Evolutionary conservation across 1,140 invertebrate species (phyloP).

Genomic region (Tetramorium alpestre): DNA sequence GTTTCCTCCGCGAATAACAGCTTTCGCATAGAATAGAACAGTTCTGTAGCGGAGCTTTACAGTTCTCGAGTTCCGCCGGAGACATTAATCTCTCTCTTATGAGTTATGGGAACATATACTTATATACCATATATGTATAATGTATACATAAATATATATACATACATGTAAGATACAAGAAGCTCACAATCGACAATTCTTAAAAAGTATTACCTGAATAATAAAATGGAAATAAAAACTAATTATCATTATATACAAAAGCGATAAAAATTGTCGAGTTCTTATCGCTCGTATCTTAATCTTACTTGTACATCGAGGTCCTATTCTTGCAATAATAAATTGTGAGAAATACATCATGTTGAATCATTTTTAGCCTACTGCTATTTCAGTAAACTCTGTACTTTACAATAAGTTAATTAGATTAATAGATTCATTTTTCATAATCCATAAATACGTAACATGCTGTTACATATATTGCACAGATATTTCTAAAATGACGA

Average conservation of each 20-base stretch:
- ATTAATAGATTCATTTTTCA: too few species aligned
- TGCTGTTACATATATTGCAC: neutral
- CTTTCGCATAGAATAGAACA: slow-evolving; percentile 73
- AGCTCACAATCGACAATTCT: slow-evolving; percentile 44
- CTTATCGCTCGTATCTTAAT: slow-evolving; percentile 13
- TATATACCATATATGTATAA: slow-evolving; percentile 46
- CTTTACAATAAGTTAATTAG: neutral
- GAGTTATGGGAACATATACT: slow-evolving; percentile 69
- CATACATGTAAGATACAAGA: slow-evolving; percentile 11
- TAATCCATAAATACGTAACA: neutral
- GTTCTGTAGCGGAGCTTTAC: slow-evolving; percentile 74
- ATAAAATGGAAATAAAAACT: slow-evolving; percentile 8
- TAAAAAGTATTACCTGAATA: neutral
- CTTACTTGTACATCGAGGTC: neutral
- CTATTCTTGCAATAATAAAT: neutral
- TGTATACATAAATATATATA: neutral
- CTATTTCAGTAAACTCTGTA: neutral
- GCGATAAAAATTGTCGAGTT: slow-evolving; percentile 8
- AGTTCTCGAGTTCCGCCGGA: slow-evolving; percentile 71
- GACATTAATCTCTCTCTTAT: slow-evolving; percentile 80
- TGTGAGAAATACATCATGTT: neutral
- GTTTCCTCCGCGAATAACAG: slow-evolving; percentile 72
- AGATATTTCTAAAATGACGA: slow-evolving; percentile 41
- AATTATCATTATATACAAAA: slow-evolving; percentile 9
- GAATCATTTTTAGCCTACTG: neutral